Evolutionary conservation across 2,113 vertebrate species (phyloP), one percentile per base, ranked within the genome.

Genomic region (Gasterosteus nipponicus): DNA sequence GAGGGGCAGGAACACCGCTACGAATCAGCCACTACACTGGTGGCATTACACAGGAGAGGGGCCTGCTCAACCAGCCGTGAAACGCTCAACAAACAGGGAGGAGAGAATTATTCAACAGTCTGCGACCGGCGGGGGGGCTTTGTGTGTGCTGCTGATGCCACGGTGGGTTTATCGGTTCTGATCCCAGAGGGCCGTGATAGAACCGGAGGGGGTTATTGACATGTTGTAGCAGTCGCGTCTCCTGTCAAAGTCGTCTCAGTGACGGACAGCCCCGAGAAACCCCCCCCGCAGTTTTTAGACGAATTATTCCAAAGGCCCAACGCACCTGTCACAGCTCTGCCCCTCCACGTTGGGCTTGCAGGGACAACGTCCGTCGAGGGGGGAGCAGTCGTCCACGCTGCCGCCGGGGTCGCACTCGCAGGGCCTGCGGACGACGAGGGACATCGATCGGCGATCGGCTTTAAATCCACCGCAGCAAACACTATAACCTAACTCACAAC

Each of bases 341-440:
- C 97, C 97, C 86, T 99, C 97, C 79, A 96, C 96, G 3, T 93
- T 95, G 15, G 81, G 68, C 80, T 95, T 98, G 89, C 97, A 99
- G 82, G 84, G 80, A 62, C 97, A 99, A 3, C 56, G 90, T 53
- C 97, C 97, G 0, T 95, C 95, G 90, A 69, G 86, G 56, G 95
- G 84, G 38, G 96, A 94, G 10, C 97, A 99, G 61, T 87, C 68
- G 14, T 89, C 95, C 66, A 94, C 81, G 1, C 93, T 97, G 59
- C 97, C 97, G 0, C 84, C 89, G 0, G 90, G 84, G 76, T 93
- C 75, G 5, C 97, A 99, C 26, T 86, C 60, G n/a, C 97, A 99
- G 8, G 91, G 88, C 86, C 97, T 99, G 78, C 71, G 35, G 35
- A 38, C 35, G 35, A 38, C 35, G 35, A 38, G 35, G 35, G 18